Evolutionary conservation across 2,113 vertebrate genomes (phyloP).

Genomic region (Benthochromis sp.): DNA sequence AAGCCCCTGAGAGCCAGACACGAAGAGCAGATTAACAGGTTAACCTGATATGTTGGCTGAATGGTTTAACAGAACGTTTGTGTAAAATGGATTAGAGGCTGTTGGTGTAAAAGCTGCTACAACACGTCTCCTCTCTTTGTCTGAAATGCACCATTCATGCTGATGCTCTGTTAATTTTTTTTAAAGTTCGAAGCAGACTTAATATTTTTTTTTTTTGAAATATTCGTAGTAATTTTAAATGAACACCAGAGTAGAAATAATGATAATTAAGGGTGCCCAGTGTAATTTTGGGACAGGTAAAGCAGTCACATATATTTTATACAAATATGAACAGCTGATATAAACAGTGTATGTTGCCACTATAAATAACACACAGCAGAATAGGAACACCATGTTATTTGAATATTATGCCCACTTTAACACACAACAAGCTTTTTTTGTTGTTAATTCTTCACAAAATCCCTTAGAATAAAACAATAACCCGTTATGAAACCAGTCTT

Average conservation of each 20-base stretch:
- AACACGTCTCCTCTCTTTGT: not conserved
- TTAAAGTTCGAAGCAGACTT: not conserved
- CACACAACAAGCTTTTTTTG: not conserved
- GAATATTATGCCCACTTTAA: not conserved
- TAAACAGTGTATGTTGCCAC: not conserved
- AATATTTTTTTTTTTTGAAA: accelerated
- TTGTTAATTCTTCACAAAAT: not conserved
- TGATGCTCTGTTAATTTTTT: not conserved
- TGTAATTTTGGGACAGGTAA: not conserved
- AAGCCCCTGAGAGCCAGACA: slow-evolving; percentile 42
- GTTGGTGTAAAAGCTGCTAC: not conserved
- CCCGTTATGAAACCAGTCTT: not conserved
- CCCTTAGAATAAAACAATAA: not conserved
- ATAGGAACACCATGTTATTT: not conserved
- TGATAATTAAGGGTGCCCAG: not conserved
- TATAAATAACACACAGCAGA: not conserved
- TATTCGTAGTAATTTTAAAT: not conserved
- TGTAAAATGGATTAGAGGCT: slow-evolving; percentile 21
- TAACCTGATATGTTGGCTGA: slow-evolving; percentile 37
- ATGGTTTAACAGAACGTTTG: slow-evolving; percentile 27
- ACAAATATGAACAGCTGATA: not conserved
- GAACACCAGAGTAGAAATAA: not conserved
- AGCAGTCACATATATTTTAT: not conserved
- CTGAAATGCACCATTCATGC: not conserved
- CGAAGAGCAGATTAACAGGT: slow-evolving; percentile 57